These are phyloP conservation scores for Eremobia ochroleuca DNA, from an alignment of 2,888 invertebrate species.

Conservation along the genomic window DNA sequence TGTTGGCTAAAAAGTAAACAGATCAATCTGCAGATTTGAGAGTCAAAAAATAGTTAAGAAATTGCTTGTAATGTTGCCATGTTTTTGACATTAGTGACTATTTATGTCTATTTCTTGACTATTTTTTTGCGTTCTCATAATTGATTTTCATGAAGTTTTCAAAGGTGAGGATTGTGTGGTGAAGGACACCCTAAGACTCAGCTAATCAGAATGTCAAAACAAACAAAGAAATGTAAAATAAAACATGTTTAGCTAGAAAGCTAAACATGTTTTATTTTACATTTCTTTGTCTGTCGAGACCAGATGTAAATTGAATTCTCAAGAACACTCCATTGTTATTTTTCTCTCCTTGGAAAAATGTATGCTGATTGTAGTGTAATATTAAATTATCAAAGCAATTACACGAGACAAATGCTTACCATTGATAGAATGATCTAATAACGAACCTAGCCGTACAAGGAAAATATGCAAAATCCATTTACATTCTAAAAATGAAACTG, in stretches of 20 bases:
- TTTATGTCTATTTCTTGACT: too few species aligned
- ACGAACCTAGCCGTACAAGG: not conserved
- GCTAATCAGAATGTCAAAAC: slow-evolving; percentile 22
- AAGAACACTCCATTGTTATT: slow-evolving; percentile 14
- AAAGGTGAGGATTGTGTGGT: too few species aligned
- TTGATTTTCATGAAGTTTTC: too few species aligned
- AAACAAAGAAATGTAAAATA: too few species aligned
- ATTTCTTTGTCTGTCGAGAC: slow-evolving; percentile 5
- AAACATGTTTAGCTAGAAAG: too few species aligned
- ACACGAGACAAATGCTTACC: not conserved
- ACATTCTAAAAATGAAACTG: slow-evolving; percentile 43
- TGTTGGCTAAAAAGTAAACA: not conserved
- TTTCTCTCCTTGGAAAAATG: not conserved
- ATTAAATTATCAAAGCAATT: slow-evolving; percentile 7
- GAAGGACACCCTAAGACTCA: too few species aligned
- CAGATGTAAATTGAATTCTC: slow-evolving; percentile 44
- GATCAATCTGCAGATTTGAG: not conserved
- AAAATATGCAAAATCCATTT: slow-evolving; percentile 35
- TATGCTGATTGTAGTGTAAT: not conserved
- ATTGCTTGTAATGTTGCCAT: too few species aligned
- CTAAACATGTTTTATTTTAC: slow-evolving; percentile 5
- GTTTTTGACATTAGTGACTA: too few species aligned
- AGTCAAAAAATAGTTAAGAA: too few species aligned
- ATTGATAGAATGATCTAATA: not conserved
- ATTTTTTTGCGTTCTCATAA: too few species aligned